phyloP scores from a whole-genome alignment of 2,888 invertebrate species.

The Eugnorisma glareosa region DNA sequence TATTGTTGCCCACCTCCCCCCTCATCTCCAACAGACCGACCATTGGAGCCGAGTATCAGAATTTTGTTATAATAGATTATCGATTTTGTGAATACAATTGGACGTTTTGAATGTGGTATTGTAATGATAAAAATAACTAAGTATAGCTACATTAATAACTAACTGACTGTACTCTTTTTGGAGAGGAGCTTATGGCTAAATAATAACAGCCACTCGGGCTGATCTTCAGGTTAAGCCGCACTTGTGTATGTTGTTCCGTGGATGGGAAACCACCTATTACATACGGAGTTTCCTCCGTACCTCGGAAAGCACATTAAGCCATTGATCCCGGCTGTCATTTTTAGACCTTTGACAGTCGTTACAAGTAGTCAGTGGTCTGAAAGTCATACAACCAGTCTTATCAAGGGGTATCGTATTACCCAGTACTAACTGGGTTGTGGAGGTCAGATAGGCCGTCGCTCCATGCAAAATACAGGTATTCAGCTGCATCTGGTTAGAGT shows the following conservation, averaged over 20 bases:
- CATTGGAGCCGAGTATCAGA: slow-evolving; percentile 27
- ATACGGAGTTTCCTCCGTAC: background rate
- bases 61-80: slow-evolving; percentile 46
- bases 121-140: background rate
- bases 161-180: background rate
- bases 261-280: background rate
- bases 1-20: background rate
- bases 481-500: too few species aligned
- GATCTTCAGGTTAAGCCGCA: background rate
- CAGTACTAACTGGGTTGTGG: background rate
- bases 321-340: background rate
- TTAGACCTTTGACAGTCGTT: background rate
- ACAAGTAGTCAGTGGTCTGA: background rate
- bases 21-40: background rate
- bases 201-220: background rate
- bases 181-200: background rate
- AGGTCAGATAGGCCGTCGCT: background rate
- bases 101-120: slow-evolving; percentile 3
- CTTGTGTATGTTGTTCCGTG: background rate
- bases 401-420: background rate
- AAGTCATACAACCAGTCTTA: background rate
- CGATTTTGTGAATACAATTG: slow-evolving; percentile 30
- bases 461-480: too few species aligned
- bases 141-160: background rate
- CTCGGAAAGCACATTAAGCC: background rate